These are phyloP conservation scores for Sinocyclocheilus grahami DNA, from an alignment of 2,113 vertebrate species.

Conservation along the genomic window DNA sequence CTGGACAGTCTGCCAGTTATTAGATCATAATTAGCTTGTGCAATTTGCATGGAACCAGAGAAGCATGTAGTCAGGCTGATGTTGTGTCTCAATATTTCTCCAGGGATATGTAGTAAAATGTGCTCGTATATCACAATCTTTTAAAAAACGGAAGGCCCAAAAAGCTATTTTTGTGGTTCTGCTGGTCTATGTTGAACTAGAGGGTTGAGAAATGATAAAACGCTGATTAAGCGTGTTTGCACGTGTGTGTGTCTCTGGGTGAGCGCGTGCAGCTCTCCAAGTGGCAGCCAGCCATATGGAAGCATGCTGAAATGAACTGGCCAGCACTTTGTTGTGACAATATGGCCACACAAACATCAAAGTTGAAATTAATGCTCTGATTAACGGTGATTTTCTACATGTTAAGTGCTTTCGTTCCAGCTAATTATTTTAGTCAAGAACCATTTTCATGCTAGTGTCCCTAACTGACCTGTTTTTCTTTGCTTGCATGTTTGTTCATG, in stretches of 20 bases:
- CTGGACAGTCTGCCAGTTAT: too few species aligned
- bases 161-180: background rate
- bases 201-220: constrained; percentile 16
- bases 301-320: constrained; percentile 60
- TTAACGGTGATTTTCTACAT: constrained; percentile 41
- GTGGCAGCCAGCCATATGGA: constrained; percentile 68
- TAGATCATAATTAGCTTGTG: too few species aligned
- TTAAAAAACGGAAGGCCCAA: background rate
- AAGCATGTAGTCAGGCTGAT: too few species aligned
- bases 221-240: constrained; percentile 32
- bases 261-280: constrained; percentile 46
- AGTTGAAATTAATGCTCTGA: constrained; percentile 58
- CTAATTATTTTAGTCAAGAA: constrained; percentile 22
- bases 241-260: constrained; percentile 13
- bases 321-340: constrained; percentile 56
- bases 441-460: constrained; percentile 1
- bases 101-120: constrained; percentile 12
- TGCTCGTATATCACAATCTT: constrained; percentile 12
- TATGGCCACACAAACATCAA: constrained; percentile 61
- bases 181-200: background rate
- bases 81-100: too few species aligned
- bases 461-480: background rate
- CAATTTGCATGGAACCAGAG: too few species aligned
- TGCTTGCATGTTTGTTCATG: background rate
- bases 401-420: constrained; percentile 19